Base-by-base conservation (phyloP, 2,113 vertebrate genomes). In the Semnornis frantzii region DNA sequence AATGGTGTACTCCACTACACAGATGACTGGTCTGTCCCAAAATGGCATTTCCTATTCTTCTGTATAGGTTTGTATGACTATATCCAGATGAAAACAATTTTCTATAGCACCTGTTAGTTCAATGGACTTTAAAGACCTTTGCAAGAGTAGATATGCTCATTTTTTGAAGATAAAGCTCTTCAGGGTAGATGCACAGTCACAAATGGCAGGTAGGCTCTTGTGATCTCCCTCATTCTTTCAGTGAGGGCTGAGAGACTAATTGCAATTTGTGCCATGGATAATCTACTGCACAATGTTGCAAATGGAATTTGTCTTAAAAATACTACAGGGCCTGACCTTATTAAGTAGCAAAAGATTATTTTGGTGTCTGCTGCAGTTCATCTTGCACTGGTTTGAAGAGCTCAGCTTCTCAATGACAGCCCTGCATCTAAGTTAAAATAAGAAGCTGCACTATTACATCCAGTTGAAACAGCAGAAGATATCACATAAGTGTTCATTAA, bases 301-400 rank as follows among this genome's bases (percentile, higher is more conserved):
- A 66, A 74, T 85, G 58, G 82, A 89, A 62, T 94, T 91, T 75
- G 62, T 77, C 79, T 87, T 62, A 77, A 58, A 91, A 92, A 74
- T 81, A 81, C 54, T 91, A 25, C 82, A 62, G 78, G 63, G 52
- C 48, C 59, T 87, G 83, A 93, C 63, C 83, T 95, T 92, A 73
- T 54, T 84, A 90, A 84, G 20, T 44, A 72, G 66, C 70, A 84
- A 69, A 89, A 95, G 21, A 92, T 94, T 89, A 91, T 93, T 93
- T 74, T 0, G 0, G 64, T 92, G 18, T 50, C 59, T 89, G 31
- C 75, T 91, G 72, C 48, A 74, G 12, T 91, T 92, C 52, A 70
- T 89, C 57, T 59, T 71, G 52, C 31, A 13, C 46, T 68, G 28
- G 77, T 95, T 77, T 73, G 85, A 83, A 69, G 69, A 92, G 65